These are phyloP conservation scores for Merops nubicus DNA, from an alignment of 2,113 vertebrate species.

Conservation along the genomic window DNA sequence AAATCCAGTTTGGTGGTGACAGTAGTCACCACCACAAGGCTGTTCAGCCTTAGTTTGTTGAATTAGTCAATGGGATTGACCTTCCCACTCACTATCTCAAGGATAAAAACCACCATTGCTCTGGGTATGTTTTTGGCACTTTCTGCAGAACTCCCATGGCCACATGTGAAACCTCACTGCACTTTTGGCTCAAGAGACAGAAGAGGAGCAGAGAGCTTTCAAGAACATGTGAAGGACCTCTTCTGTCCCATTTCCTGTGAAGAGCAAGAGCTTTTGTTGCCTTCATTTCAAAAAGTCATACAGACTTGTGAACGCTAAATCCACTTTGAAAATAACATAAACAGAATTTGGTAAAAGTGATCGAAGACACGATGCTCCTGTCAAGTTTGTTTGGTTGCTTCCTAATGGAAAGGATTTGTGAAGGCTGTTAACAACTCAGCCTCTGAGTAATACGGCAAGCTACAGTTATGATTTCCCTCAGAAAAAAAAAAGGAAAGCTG, in stretches of 20 bases:
- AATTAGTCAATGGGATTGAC: background rate
- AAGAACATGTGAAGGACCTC: background rate
- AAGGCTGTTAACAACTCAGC: background rate
- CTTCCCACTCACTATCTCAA: background rate
- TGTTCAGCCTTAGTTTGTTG: background rate
- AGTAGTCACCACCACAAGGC: background rate
- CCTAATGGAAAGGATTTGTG: background rate
- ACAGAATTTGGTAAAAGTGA: background rate
- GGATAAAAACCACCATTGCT: background rate
- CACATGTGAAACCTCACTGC: background rate
- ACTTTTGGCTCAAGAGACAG: background rate
- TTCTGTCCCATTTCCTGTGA: background rate
- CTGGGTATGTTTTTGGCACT: background rate
- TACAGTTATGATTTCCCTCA: background rate
- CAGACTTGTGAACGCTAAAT: background rate
- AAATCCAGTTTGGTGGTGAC: background rate
- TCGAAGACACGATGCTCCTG: background rate
- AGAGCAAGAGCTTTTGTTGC: background rate
- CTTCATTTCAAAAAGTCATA: background rate
- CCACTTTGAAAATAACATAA: background rate
- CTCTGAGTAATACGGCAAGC: background rate
- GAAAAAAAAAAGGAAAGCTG: background rate
- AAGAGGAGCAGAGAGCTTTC: background rate
- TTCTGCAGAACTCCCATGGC: background rate
- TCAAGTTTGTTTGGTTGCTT: constrained; percentile 30